Conservation (phyloP, 2,113 vertebrate genomes). For the Megaptera novaeangliae region DNA sequence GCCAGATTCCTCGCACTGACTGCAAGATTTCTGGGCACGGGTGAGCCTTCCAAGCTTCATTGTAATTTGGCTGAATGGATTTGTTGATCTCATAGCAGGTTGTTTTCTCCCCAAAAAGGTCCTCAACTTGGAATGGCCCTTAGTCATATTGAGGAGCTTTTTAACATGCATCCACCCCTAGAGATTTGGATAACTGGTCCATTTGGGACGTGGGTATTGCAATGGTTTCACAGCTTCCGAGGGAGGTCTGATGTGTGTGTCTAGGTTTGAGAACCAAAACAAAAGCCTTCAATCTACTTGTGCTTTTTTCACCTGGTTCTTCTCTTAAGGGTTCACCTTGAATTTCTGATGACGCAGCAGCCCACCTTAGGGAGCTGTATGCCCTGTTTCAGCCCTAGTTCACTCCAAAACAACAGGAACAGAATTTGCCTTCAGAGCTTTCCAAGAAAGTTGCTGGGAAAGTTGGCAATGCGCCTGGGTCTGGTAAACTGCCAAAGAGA, state of each 20-base stretch:
- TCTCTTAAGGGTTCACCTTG: background rate
- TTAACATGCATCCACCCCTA: background rate
- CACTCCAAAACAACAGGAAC: background rate
- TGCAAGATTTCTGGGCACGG: background rate
- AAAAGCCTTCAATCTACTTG: background rate
- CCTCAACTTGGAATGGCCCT: background rate
- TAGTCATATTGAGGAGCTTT: background rate
- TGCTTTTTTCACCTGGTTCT: background rate
- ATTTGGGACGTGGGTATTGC: fast-evolving
- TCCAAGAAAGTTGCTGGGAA: constrained; percentile 37
- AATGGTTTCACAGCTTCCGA: background rate
- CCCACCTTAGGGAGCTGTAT: background rate
- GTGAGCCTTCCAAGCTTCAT: background rate
- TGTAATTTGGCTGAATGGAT: background rate
- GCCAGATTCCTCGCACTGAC: background rate
- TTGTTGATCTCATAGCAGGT: background rate
- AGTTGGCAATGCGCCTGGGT: background rate
- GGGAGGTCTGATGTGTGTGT: background rate
- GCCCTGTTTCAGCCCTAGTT: background rate
- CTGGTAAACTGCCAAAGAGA: background rate
- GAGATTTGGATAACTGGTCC: background rate
- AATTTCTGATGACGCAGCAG: background rate
- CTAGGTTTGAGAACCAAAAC: background rate
- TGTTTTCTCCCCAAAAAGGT: background rate
- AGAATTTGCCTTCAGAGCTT: constrained; percentile 29